Conservation (phyloP, 2,888 invertebrate genomes). For the Acanthosepion pharaonis region DNA sequence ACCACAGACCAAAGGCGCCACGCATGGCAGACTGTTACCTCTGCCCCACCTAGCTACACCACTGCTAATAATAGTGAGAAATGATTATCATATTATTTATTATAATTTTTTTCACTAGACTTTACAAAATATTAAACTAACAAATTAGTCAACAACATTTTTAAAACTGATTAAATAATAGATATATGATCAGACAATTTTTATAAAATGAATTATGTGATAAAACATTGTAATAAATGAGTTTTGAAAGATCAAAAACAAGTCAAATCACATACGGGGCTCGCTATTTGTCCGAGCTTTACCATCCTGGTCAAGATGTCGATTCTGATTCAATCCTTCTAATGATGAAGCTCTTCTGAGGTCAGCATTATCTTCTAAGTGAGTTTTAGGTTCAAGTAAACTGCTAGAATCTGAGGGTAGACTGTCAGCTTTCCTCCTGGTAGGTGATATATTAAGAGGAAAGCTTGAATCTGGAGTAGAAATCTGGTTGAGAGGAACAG, state of each 20-base stretch:
- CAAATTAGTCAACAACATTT: not conserved
- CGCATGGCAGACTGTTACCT: too few relatives aligned
- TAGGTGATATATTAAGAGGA: constrained; percentile 43
- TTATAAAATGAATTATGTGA: not conserved
- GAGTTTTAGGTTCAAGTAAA: constrained; percentile 42
- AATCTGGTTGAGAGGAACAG: constrained; percentile 65
- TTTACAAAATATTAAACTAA: not conserved
- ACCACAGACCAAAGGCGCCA: too few relatives aligned
- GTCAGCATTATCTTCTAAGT: constrained; percentile 45
- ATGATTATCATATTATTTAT: too few relatives aligned
- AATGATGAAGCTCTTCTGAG: constrained; percentile 59
- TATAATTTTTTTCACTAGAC: too few relatives aligned
- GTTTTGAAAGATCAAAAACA: not conserved
- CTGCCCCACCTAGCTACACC: too few relatives aligned
- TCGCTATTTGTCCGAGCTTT: constrained; percentile 39
- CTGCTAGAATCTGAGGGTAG: constrained; percentile 45
- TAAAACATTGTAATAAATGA: not conserved
- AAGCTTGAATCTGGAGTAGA: constrained; percentile 53
- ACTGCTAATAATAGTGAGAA: too few relatives aligned
- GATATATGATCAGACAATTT: not conserved
- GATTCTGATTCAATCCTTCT: constrained; percentile 54
- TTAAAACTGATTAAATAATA: not conserved
- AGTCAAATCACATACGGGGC: constrained; percentile 24
- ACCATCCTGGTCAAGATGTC: constrained; percentile 42
- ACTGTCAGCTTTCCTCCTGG: constrained; percentile 46